Base-by-base conservation (phyloP, 2,888 invertebrate species). In the Aquatica leii region DNA sequence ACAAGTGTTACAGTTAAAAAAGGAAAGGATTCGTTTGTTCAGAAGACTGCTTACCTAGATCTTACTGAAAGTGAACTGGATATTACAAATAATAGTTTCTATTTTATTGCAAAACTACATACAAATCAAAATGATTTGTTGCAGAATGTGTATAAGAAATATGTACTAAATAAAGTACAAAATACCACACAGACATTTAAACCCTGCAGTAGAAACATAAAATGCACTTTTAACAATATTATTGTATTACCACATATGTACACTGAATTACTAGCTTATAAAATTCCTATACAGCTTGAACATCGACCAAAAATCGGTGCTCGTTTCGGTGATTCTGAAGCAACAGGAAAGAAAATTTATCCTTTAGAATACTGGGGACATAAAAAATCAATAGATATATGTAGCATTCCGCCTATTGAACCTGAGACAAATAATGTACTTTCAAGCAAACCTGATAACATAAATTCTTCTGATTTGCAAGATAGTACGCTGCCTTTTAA, bases 351-450 rank as follows among this genome's bases (percentile, higher is more conserved):
- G 14, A 9, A 3, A 43, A 31, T 9, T 31, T 2, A 17, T 43
- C 41, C 41, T 4, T 46, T 46, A 20, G 46, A 46, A 20, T 46
- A 46, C 11, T 46, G 46, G 46, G 46, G 46, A 9, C 46, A 46
- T 18, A 46, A 46, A 18, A 46, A 46, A 46, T 18, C 46, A 8
- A 46, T 18, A 6, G 15, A n/a, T 9, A 46, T 46, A 14, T 4
- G 6, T 4, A 24, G 6, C 2, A 2, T 6, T 24, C 24, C 24
- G 2, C 24, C 24, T 24, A 6, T 24, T 24, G 6, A 24, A 24
- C 24, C 6, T 6, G 24, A 24, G 2, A 24, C 6, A 4, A 24
- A 6, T 24, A 24, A 24, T 6, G 6, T 6, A 6, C n/a, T n/a
- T n/a, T n/a, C n/a, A n/a, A n/a, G n/a, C n/a, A n/a, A n/a, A n/a